Evolutionary conservation across 2,797 vertebrate species (phyloP), one percentile per base, ranked within the genome.

Genomic region (Acanthopagrus latus): DNA sequence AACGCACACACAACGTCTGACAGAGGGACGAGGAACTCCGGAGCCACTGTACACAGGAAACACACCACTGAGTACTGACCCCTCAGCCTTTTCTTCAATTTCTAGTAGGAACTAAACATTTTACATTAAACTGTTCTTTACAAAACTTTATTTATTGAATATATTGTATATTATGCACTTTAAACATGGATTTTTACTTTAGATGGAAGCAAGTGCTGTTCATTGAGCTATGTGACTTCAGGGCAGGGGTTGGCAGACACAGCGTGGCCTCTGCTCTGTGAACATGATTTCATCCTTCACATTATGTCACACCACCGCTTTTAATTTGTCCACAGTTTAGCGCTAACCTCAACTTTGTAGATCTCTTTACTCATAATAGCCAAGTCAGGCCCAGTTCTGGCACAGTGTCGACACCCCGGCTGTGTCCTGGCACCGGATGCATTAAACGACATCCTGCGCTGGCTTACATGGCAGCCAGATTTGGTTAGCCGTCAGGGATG

Each of bases 1-100:
- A 99, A 96, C 1, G 97, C 95, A 93, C 98, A 99, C 7, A 96
- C 97, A 81, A 99, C 94, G 33, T 99, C 98, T 20, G 96, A 95
- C 33, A 99, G 95, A 0, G 98, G 96, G 54, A 97, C 93, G 50
- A 99, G 96, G 94, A 99, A 99, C 93, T 99, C 98, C 46, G 98
- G 98, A 69, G 98, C 96, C 93, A 99, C 98, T 99, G 94, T 17
- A 62, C 6, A 57, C 64, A 78, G 29, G 44, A 69, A 64, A 63
- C 50, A 21, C 33, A 29, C 17, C 21, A n/a, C 21, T 41, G 1
- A 55, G 29, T 20, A 12, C 47, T 0, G 25, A 5, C 21, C 23
- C 7, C 3, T 29, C 20, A 71, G 41, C 11, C 13, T n/a, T n/a
- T 5, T 4, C 3, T 10, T 16, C 0, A 20, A 17, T n/a, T 27